These are phyloP conservation scores for Cynopterus brachyotis DNA, from an alignment of 2,113 vertebrate genomes.

Conservation along the genomic window DNA sequence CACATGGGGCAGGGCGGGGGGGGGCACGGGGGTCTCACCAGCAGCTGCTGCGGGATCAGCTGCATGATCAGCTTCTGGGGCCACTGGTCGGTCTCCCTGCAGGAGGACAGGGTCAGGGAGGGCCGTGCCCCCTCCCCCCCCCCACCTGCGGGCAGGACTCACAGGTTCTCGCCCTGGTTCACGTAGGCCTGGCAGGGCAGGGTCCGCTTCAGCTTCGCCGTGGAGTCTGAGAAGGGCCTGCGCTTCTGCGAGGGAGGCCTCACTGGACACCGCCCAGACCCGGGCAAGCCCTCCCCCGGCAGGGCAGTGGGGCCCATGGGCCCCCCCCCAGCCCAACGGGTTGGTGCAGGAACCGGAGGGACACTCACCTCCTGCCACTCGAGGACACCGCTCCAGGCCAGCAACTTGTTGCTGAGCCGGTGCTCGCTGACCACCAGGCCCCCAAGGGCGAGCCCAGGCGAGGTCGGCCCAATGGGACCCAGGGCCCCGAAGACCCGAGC, in stretches of 20 bases:
- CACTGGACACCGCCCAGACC: neutral
- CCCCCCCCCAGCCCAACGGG: accelerated
- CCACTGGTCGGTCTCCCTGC: constrained; percentile 95
- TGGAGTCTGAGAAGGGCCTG: constrained; percentile 89
- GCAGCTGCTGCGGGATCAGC: constrained; percentile 93
- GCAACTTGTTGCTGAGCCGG: constrained; percentile 90
- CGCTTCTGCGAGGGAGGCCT: constrained; percentile 85
- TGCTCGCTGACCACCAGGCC: constrained; percentile 73
- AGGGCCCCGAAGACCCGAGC: constrained; percentile 71
- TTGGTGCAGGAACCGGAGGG: accelerated
- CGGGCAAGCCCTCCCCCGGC: accelerated
- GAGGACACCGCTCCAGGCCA: constrained; percentile 93
- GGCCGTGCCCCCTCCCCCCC: neutral
- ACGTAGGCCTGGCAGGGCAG: constrained; percentile 95
- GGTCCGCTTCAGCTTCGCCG: constrained; percentile 90
- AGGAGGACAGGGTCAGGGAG: neutral
- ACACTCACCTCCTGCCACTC: constrained; percentile 94
- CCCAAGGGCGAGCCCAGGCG: constrained; percentile 82
- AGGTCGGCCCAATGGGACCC: constrained; percentile 82
- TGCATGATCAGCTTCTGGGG: constrained; percentile 97
- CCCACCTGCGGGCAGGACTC: too few species aligned
- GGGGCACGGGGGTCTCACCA: constrained; percentile 91
- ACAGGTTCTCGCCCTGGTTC: constrained; percentile 95
- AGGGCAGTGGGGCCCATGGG: accelerated
- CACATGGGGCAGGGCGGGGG: too few species aligned